phyloP scores from a whole-genome alignment of 2,797 vertebrate genomes.

The Sebastiscus albofasciatus region DNA sequence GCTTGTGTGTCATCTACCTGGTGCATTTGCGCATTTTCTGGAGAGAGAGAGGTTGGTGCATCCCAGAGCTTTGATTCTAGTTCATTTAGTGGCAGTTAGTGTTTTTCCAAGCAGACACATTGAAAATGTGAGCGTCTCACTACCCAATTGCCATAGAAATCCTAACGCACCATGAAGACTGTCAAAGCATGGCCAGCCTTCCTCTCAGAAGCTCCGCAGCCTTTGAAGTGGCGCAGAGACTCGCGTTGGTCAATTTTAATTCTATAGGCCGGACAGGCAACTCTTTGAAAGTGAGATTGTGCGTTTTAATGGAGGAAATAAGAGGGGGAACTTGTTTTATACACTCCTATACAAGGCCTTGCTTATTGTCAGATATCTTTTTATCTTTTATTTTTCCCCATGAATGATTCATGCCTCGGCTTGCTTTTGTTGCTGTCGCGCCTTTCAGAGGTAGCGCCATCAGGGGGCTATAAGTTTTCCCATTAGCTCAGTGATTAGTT shows the following conservation, averaged over 20 bases:
- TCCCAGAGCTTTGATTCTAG: slow-evolving; percentile 85
- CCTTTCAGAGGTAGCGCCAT: slow-evolving; percentile 90
- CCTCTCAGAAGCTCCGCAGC: slow-evolving; percentile 86
- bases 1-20: slow-evolving; percentile 23
- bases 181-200: slow-evolving; percentile 90
- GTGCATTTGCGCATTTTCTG: slow-evolving; percentile 24
- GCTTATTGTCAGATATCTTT: slow-evolving; percentile 93
- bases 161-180: slow-evolving; percentile 94
- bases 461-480: slow-evolving; percentile 89
- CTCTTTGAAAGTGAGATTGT: slow-evolving; percentile 87
- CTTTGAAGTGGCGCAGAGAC: slow-evolving; percentile 94
- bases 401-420: slow-evolving; percentile 93
- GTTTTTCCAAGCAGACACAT: slow-evolving; percentile 85
- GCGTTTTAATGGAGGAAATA: slow-evolving; percentile 90
- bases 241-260: slow-evolving; percentile 92
- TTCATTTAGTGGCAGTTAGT: slow-evolving; percentile 91
- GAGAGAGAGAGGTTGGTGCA: slow-evolving; percentile 73
- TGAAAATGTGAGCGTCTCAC: slow-evolving; percentile 88
- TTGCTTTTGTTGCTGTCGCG: slow-evolving; percentile 87
- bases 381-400: slow-evolving; percentile 95
- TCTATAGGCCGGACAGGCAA: slow-evolving; percentile 90
- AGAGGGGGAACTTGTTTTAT: slow-evolving; percentile 91
- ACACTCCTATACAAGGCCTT: slow-evolving; percentile 90
- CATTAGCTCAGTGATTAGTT: slow-evolving; percentile 87
- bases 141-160: slow-evolving; percentile 93